phyloP scores from a whole-genome alignment of 2,113 vertebrate genomes.

The Tretioscincus oriximinensis region DNA sequence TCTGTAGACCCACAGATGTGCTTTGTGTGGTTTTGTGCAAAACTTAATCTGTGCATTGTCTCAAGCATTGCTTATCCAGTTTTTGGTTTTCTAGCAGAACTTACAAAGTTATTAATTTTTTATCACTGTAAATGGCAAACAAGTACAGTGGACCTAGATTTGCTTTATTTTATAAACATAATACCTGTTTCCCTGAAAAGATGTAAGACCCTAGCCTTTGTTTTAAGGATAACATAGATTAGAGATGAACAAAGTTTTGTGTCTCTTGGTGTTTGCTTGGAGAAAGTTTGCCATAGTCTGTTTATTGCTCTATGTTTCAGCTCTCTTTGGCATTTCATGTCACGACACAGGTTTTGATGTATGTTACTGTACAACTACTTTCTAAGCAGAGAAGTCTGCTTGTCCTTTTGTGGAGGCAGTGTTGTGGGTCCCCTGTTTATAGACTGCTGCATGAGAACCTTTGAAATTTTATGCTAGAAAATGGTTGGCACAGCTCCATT shows the following conservation, averaged over 20 bases:
- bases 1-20: slow-evolving; percentile 30
- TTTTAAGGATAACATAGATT: neutral
- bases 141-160: slow-evolving; percentile 35
- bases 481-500: slow-evolving; percentile 50
- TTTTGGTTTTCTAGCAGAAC: too few species aligned
- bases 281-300: slow-evolving; percentile 31
- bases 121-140: slow-evolving; percentile 25
- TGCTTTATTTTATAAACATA: slow-evolving; percentile 32
- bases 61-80: neutral
- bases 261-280: neutral
- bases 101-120: too few species aligned
- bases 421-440: slow-evolving; percentile 50
- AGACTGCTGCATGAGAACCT: slow-evolving; percentile 57
- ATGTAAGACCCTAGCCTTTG: neutral
- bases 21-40: neutral
- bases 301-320: neutral
- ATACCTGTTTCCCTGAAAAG: neutral
- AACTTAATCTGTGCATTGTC: neutral
- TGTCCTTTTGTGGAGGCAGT: slow-evolving; percentile 43
- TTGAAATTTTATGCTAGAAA: slow-evolving; percentile 62
- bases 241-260: neutral
- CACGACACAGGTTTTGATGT: neutral
- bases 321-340: slow-evolving; percentile 18
- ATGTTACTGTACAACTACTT: slow-evolving; percentile 55
- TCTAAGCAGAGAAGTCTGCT: accelerated